A percentile compares a stretch with the other conserved stretches of the same genome.
These are phyloP conservation scores for Scaeva pyrastri DNA, from an alignment of 2,888 invertebrate species.

Conservation along the genomic window DNA sequence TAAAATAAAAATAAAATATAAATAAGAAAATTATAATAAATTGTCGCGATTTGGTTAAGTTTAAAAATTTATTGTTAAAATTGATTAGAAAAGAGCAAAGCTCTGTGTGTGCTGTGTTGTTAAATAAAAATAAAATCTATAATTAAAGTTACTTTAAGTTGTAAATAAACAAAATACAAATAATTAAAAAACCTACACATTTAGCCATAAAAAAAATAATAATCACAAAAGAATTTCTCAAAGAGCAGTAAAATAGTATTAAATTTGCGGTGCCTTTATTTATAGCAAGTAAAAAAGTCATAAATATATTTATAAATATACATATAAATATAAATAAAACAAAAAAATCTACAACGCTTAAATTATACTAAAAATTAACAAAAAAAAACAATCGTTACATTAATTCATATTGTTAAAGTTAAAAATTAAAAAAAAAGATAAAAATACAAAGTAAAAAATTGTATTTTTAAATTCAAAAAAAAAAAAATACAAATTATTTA, in stretches of 20 bases:
- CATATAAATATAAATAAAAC: constrained; percentile 31
- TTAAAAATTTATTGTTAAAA: constrained; percentile 67
- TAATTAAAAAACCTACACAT: constrained; percentile 10
- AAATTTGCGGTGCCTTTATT: constrained; percentile 83
- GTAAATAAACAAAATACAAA: constrained; percentile 54
- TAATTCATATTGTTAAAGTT: constrained; percentile 62
- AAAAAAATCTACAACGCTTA: constrained; percentile 68
- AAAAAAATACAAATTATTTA: constrained; percentile 49
- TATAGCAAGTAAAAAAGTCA: constrained; percentile 79
- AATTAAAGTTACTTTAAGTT: constrained; percentile 28
- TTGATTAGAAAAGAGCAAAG: constrained; percentile 58
- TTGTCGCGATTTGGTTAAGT: constrained; percentile 21
- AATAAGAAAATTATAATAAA: too few species aligned
- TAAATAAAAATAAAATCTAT: constrained; percentile 41
- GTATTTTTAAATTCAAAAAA: constrained; percentile 57
- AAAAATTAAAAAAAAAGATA: constrained; percentile 26
- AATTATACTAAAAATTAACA: constrained; percentile 37
- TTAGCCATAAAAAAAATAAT: constrained; percentile 28
- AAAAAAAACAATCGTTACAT: constrained; percentile 35
- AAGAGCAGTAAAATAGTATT: constrained; percentile 77
- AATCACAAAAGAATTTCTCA: constrained; percentile 33
- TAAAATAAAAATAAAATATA: background rate
- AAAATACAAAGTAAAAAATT: constrained; percentile 48
- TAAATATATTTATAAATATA: constrained; percentile 70
- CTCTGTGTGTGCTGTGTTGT: constrained; percentile 73